Evolutionary conservation across 2,797 vertebrate species (phyloP).

Genomic region (Cossypha caffra): DNA sequence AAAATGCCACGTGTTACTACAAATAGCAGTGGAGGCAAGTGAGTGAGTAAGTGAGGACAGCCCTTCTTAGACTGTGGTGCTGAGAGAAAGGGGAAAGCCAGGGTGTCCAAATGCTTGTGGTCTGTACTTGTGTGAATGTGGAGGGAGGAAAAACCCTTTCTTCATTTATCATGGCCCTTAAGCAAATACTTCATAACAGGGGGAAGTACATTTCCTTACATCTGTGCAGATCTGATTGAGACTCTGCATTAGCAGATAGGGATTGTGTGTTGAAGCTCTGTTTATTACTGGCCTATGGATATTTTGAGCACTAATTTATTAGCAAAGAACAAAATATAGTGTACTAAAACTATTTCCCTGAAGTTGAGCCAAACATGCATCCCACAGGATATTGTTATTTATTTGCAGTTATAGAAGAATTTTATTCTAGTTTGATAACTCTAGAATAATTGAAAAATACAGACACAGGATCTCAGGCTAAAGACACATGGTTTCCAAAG

Average conservation of each 20-base stretch:
- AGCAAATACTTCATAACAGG: not conserved
- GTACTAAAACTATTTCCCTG: not conserved
- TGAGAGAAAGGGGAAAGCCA: not conserved
- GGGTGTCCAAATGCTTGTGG: fast-evolving
- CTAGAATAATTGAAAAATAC: not conserved
- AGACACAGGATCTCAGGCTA: not conserved
- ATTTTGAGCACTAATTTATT: not conserved
- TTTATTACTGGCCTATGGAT: not conserved
- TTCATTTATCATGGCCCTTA: not conserved
- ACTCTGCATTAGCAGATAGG: not conserved
- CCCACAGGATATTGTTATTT: not conserved
- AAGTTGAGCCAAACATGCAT: not conserved
- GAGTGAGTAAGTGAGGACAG: not conserved
- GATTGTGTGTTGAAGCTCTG: not conserved
- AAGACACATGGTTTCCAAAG: not conserved
- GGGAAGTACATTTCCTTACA: fast-evolving
- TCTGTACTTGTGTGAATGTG: not conserved
- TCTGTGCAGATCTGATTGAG: not conserved
- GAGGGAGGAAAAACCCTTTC: not conserved
- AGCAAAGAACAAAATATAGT: not conserved
- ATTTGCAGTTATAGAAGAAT: not conserved
- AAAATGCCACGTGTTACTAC: not conserved
- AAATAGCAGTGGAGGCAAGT: not conserved
- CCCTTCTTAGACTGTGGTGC: not conserved
- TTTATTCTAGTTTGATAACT: not conserved